Base-by-base conservation (phyloP, 37 sponge, comb jelly and placozoan genomes). In the Crambe crambe region DNA sequence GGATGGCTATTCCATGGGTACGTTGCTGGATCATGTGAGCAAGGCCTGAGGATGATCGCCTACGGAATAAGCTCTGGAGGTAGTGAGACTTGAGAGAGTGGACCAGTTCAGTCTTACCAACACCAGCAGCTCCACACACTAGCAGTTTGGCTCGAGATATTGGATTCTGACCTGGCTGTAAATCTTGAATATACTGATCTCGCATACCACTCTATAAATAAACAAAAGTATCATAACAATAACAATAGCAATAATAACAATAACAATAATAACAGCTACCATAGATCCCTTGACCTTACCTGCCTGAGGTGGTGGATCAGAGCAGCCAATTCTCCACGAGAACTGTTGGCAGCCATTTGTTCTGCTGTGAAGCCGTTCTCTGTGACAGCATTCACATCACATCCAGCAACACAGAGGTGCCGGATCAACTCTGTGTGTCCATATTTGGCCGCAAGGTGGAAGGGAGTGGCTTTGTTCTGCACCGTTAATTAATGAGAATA, bases 71-170 rank as follows among this genome's bases (percentile, higher is more conserved):
- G 64, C 89, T 81, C 8, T 74, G 73, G 9, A 93, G 74, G 37
- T 77, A 37, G 68, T 75, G 56, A 79, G 84, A 82, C 76, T 85
- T 87, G 37, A 95, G 79, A 20, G 92, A 88, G 73, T 72, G 58
- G 61, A 95, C 67, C 25, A 95, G 92, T 56, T 85, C 88, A 43
- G 90, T 86, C 68, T 95, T 95, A 5, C 96, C 96, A n/a, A 91
- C 92, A 32, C 87, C 92, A 27, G 92, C 61, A 10, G 61, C 79
- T 23, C 96, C 96, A 67, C 92, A 95, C 37, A 95, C 92, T 58
- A 89, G 73, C 10, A 95, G 87, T 72, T 91, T 89, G 31, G 85
- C 90, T n/a, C 77, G 60, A 26, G 43, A 37, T 23, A 89, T 20
- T 3, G 87, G 82, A 2, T 42, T 68, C 51, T 84, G 61, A 30